Percentiles rank a stretch among this genome's conserved stretches.
These are phyloP conservation scores for Crioceris asparagi DNA, from an alignment of 2,888 invertebrate species.

Conservation along the genomic window DNA sequence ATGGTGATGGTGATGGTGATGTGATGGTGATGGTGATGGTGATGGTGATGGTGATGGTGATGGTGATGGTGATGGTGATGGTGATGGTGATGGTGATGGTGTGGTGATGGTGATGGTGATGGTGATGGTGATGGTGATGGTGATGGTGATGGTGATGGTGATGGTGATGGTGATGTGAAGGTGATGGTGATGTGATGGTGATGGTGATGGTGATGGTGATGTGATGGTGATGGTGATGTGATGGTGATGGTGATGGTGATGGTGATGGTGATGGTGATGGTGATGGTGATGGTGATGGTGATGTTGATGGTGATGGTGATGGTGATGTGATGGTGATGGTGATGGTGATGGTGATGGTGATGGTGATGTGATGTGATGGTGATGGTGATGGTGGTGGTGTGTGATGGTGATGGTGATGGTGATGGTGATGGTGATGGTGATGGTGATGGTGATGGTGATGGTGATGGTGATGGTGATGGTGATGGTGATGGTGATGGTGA, in stretches of 20 bases:
- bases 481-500: slow-evolving; percentile 1
- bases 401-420: too few species aligned
- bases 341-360: slow-evolving; percentile 1
- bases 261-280: slow-evolving; percentile 2
- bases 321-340: too few species aligned
- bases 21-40: too few species aligned
- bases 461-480: slow-evolving; percentile 2
- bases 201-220: too few species aligned
- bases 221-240: too few species aligned
- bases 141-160: slow-evolving; percentile 1
- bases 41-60: slow-evolving; percentile 1
- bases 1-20: background rate
- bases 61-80: slow-evolving; percentile 1
- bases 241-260: too few species aligned
- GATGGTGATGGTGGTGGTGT: too few species aligned
- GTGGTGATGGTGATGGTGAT: too few species aligned
- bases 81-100: background rate
- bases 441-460: slow-evolving; percentile 1
- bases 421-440: too few species aligned
- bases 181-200: too few species aligned
- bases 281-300: slow-evolving; percentile 1
- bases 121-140: slow-evolving; percentile 1
- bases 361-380: too few species aligned
- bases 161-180: slow-evolving; percentile 2
- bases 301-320: slow-evolving; percentile 2